Percentiles rank a stretch among this genome's conserved stretches.
phyloP scores from a whole-genome alignment of 2,113 vertebrate genomes.

The Okapia johnstoni region DNA sequence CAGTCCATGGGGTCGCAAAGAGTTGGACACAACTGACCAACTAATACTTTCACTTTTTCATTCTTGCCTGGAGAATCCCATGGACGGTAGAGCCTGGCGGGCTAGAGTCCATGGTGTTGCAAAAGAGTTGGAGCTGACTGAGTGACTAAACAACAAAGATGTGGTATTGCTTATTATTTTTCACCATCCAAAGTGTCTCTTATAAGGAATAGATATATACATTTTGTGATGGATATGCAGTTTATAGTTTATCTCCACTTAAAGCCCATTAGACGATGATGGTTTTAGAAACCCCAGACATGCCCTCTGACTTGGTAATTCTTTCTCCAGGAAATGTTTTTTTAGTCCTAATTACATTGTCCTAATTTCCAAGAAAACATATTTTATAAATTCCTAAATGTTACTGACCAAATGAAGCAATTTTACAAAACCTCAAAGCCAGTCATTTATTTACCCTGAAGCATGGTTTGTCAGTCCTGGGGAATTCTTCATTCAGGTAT shows the following conservation, averaged over 20 bases:
- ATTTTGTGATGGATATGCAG: neutral
- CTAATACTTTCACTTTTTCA: neutral
- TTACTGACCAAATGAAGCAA: neutral
- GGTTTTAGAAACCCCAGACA: neutral
- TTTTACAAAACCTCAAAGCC: neutral
- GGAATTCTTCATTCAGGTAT: neutral
- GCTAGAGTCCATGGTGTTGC: neutral
- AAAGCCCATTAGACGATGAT: neutral
- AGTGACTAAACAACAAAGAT: neutral
- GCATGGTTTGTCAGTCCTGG: neutral
- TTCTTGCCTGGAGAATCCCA: neutral
- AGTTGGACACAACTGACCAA: neutral
- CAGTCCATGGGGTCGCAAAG: neutral
- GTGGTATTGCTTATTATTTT: neutral
- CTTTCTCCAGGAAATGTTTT: slow-evolving; percentile 9
- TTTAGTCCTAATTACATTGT: neutral
- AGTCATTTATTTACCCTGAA: neutral
- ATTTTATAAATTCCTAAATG: neutral
- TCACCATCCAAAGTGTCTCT: neutral
- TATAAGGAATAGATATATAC: neutral
- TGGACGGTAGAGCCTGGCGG: neutral
- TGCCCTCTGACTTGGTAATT: neutral
- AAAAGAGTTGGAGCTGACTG: neutral
- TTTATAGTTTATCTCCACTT: neutral
- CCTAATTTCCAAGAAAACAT: neutral